Evolutionary conservation across 1,140 invertebrate species (phyloP), one percentile per base, ranked within the genome.

Genomic region (Lerema accius): DNA sequence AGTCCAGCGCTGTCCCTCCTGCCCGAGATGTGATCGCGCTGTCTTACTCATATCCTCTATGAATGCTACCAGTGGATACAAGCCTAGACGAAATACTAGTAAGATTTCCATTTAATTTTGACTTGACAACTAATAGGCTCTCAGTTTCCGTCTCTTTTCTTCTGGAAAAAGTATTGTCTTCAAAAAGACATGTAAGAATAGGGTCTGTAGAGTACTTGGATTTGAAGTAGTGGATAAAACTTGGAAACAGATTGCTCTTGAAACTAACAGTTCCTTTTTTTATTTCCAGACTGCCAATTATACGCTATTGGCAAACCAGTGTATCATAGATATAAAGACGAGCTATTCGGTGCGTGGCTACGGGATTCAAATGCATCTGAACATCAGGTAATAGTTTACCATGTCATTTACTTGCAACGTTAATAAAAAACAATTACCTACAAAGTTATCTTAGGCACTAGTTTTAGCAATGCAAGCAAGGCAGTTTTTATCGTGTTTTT

Each of bases 261-360:
- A 23, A 5, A 23, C 19, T 23, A 23, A 3, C 19, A 40, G 43
- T 48, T 63, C 28, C n/a, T 56, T n/a, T 1, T 14, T 28, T 72
- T 59, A 73, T 60, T 92, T 91, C 19, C 86, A 98, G 97, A 96
- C 83, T 98, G 97, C 81, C 93, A 96, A 65, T 92, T 98, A 4
- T 96, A 97, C 73, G 96, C 96, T 0, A 95, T 98, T 42, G 98
- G 97, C 0, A 98, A 98, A 78, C 97, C 98, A 0, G 96, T 98
- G 0, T 97, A 96, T 80, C 95, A 97, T 81, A 94, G 95, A 6
- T 94, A 93, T 16, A 95, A 95, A 65, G 94, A 95, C 50, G 93
- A 95, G 67, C 91, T 92, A 2, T 95, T 94, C 62, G 97, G 97
- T 10, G 94, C 94, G 16, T 99, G 97, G 97, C 94, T 98, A 92